Base-by-base conservation (phyloP, 2,113 vertebrate species). In the Cnemophilus loriae region DNA sequence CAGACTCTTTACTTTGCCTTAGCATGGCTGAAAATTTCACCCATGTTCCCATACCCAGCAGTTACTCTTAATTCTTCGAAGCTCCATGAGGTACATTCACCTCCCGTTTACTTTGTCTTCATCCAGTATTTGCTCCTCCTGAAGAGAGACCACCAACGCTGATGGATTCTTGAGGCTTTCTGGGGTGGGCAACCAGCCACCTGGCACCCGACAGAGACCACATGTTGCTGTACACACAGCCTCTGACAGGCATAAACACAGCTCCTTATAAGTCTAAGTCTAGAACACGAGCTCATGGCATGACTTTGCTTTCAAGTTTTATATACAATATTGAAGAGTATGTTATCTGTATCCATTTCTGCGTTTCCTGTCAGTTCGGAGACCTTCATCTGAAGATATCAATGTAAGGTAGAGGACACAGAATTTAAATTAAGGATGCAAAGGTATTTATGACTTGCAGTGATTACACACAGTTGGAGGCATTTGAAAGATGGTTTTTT, bases 381-480 rank as follows among this genome's bases (percentile, higher is more conserved):
- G 91, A 90, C 86, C 74, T 95, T 92, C 95, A 94, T 80, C 94
- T 94, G 82, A 95, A 95, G 90, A 97, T 74, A 96, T 35, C 79
- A 87, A 59, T 65, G 63, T 80, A 95, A 92, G 73, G 91, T 68
- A 85, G 46, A 94, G 85, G 67, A 87, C 94, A 93, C 81, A 96
- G 94, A 94, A 79, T 84, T 96, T 96, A 96, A 97, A 89, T 96
- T 94, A 96, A 96, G 77, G 94, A 94, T 97, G 92, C 78, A 97
- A 96, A 95, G 59, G 35, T 94, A 89, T 89, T 95, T 87, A 94
- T 85, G 80, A 92, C 57, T 93, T 96, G 95, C 69, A 93, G n/a
- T 74, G 80, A 79, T 95, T 95, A 95, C 69, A 95, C 68, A 69
- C 70, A 92, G 81, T 89, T 91, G 92, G 85, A 97, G 85, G 94